Evolutionary conservation across 2,113 vertebrate species (phyloP).

Genomic region (Anolis sagrei): DNA sequence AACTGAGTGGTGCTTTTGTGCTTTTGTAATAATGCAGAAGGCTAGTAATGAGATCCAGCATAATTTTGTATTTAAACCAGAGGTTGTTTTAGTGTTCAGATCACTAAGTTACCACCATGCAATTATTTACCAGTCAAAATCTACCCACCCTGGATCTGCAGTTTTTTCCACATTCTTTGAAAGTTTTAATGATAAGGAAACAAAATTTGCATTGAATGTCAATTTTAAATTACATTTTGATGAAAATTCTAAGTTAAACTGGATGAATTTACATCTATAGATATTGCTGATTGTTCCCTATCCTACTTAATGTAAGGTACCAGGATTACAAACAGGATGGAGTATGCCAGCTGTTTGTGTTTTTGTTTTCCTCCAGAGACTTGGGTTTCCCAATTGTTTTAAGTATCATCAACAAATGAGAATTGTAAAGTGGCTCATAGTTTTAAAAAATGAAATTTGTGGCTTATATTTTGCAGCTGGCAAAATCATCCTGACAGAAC

Average conservation of each 20-base stretch:
- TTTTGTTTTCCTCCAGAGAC: neutral
- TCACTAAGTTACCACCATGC: neutral
- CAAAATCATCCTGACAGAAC: constrained; percentile 58
- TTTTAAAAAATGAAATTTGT: constrained; percentile 51
- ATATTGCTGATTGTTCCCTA: neutral
- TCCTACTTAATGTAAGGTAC: neutral
- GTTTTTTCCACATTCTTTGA: neutral
- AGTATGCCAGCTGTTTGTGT: neutral
- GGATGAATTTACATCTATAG: neutral
- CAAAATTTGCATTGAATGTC: neutral
- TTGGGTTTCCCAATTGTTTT: constrained; percentile 15
- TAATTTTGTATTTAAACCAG: too few species aligned
- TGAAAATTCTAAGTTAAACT: neutral
- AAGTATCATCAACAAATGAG: constrained; percentile 51
- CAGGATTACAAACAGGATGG: neutral
- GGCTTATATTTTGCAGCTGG: constrained; percentile 60
- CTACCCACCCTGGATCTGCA: neutral
- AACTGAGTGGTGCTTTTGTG: too few species aligned
- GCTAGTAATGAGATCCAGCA: too few species aligned
- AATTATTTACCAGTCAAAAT: neutral
- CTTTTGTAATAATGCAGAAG: too few species aligned
- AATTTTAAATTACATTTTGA: neutral
- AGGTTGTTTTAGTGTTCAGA: neutral
- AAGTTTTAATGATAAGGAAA: neutral
- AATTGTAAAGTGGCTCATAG: constrained; percentile 57